Evolutionary conservation across 2,113 vertebrate genomes (phyloP), one percentile per base, ranked within the genome.

Genomic region (Chamaea fasciata): DNA sequence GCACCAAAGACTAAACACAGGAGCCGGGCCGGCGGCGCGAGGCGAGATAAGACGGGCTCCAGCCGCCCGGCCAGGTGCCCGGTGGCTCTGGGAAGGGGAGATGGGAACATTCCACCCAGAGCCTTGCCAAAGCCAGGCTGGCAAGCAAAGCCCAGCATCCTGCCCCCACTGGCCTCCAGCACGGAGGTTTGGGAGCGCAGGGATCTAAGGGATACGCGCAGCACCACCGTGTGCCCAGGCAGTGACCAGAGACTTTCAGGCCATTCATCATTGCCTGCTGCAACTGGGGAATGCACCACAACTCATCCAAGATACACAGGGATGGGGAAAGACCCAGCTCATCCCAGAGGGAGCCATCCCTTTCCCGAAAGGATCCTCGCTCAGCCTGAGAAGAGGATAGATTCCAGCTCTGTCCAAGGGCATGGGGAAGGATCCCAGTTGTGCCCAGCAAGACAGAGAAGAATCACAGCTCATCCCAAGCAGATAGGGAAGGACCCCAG

Each of bases 1-100:
- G 79, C 65, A 85, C 86, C 12, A 3, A 68, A 96, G 95, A 96
- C 95, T 93, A 92, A 96, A 96, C 92, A 96, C 30, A 6, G n/a
- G n/a, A 37, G 82, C 50, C 0, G 0, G 78, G 69, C 65, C 3
- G 52, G 28, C 3, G 6, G 82, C 20, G 0, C 7, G 1, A 18
- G 64, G 69, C 0, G 3, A 96, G 95, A 95, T 95, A 96, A 96
- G 85, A 18, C 1, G 1, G 84, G 90, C 73, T 89, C 59, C n/a
- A 4, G 93, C 81, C 59, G 37, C 60, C 77, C 0, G 1, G 16
- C 60, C 70, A 57, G 67, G 59, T 86, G 82, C 75, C 94, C 27
- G 2, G 35, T 1, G 1, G 68, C 68, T 74, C 64, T 0, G 0
- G 55, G 46, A 83, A 0, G 0, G 46, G 63, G 44, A 91, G 26